These are phyloP conservation scores for Eupithecia abbreviata DNA, from an alignment of 2,888 invertebrate genomes.

Conservation along the genomic window DNA sequence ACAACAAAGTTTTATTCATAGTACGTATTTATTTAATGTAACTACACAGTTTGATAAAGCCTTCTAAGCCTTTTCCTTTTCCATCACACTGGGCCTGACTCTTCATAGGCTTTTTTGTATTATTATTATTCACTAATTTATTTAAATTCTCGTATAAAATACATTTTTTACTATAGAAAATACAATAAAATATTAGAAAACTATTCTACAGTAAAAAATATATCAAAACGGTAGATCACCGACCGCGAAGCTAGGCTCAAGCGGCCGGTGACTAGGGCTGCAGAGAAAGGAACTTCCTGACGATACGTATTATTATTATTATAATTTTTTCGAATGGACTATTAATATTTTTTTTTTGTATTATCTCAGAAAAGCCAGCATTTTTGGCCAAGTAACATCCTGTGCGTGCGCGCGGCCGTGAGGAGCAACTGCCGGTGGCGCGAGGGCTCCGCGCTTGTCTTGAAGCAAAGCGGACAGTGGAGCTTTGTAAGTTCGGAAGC, in stretches of 20 bases:
- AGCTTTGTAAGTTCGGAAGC: background rate
- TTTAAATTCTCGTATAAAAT: no score
- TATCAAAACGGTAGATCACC: no score
- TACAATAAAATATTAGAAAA: no score
- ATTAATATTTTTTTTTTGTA: no score
- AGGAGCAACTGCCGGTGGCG: background rate
- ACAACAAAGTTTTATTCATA: background rate
- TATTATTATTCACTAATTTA: no score
- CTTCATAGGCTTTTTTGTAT: background rate
- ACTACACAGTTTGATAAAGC: background rate
- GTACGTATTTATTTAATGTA: background rate
- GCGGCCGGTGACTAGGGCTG: no score
- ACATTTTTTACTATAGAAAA: no score
- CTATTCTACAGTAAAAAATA: no score
- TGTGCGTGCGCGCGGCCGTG: background rate
- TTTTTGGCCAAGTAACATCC: background rate
- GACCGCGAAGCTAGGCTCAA: no score
- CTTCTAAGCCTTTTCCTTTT: background rate
- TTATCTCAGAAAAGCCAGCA: background rate
- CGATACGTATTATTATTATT: no score
- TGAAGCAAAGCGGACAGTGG: slow-evolving; percentile 6
- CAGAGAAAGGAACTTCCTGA: no score
- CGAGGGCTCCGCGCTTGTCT: background rate
- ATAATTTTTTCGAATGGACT: no score
- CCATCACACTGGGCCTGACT: background rate